These are phyloP conservation scores for Uria aalge DNA, from an alignment of 2,113 vertebrate species.

Conservation along the genomic window DNA sequence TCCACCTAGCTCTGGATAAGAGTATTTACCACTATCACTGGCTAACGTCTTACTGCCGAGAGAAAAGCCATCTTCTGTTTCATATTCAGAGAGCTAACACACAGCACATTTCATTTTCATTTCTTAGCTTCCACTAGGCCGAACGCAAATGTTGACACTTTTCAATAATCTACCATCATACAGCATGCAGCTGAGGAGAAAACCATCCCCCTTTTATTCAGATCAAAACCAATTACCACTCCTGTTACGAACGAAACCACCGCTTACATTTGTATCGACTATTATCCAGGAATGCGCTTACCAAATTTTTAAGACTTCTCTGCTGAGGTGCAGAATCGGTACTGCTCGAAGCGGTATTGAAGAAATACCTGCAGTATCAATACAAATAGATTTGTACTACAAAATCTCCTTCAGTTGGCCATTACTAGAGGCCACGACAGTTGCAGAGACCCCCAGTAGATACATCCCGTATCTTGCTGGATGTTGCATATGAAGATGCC, in stretches of 20 bases:
- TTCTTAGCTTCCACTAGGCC: not conserved
- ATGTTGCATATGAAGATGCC: rapidly evolving
- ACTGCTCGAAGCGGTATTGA: not conserved
- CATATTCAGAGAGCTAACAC: not conserved
- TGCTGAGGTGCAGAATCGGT: not conserved
- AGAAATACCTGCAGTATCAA: too few species aligned
- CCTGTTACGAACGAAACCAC: not conserved
- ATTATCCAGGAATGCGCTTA: not conserved
- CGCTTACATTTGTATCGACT: not conserved
- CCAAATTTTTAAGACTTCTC: not conserved
- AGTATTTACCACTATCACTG: not conserved
- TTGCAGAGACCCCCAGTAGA: not conserved
- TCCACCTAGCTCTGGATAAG: not conserved
- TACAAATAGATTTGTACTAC: too few species aligned
- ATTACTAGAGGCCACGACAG: not conserved
- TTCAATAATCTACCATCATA: not conserved
- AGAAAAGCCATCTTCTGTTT: not conserved
- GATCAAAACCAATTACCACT: not conserved
- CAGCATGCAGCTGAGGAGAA: not conserved
- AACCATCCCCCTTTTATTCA: not conserved
- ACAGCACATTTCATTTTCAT: not conserved
- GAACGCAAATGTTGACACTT: not conserved
- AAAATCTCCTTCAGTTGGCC: not conserved
- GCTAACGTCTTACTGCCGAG: not conserved
- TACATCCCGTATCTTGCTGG: rapidly evolving